phyloP scores from a whole-genome alignment of 2,888 invertebrate genomes.

The Scelioninae gen. 1 region DNA sequence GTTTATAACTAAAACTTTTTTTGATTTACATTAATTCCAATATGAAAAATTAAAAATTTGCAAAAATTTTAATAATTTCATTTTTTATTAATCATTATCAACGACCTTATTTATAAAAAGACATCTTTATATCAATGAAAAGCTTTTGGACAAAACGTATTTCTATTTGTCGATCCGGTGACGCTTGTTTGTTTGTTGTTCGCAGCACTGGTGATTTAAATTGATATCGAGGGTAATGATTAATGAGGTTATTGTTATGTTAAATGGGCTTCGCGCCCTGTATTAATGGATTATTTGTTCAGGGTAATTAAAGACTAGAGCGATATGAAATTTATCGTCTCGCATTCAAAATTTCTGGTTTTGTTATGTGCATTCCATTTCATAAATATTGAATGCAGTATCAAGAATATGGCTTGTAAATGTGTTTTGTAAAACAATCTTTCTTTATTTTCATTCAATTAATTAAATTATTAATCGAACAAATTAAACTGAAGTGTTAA shows the following conservation, averaged over 20 bases:
- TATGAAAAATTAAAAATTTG: too few relatives aligned
- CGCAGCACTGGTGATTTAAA: slow-evolving; percentile 39
- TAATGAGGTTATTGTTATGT: slow-evolving; percentile 61
- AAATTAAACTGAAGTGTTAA: background rate
- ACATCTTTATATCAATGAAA: background rate
- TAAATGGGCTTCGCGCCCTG: slow-evolving; percentile 43
- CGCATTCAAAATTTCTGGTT: slow-evolving; percentile 40
- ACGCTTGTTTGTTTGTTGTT: slow-evolving; percentile 46
- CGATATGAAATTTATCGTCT: slow-evolving; percentile 53
- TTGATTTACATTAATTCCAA: too few relatives aligned
- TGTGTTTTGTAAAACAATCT: background rate
- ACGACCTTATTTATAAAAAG: too few relatives aligned
- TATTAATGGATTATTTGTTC: slow-evolving; percentile 58
- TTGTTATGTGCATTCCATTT: slow-evolving; percentile 27
- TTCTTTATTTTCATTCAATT: background rate
- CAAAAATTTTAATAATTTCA: too few relatives aligned
- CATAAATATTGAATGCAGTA: background rate
- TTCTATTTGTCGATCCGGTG: slow-evolving; percentile 13
- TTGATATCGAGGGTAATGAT: slow-evolving; percentile 42
- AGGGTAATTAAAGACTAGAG: slow-evolving; percentile 48
- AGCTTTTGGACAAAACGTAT: background rate
- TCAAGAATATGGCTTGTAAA: background rate
- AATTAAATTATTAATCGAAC: background rate
- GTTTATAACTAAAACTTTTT: too few relatives aligned
- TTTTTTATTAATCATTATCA: background rate